Base-by-base conservation (phyloP, 1,140 invertebrate genomes). In the Nebria ingens region DNA sequence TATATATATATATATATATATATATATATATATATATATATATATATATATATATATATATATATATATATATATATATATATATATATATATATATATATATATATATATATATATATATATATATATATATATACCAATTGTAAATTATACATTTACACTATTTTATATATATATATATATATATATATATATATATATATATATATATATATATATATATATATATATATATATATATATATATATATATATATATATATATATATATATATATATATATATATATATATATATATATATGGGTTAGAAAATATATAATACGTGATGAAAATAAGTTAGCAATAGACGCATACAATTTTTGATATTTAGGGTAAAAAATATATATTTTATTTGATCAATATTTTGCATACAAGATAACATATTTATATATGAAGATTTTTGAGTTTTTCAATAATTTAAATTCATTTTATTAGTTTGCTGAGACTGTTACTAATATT, bases 71-170 rank as follows among this genome's bases (percentile, higher is more conserved):
- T 34, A 34, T 34, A n/a, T 34, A 34, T 34, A n/a, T 34, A 34
- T 34, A n/a, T 34, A 34, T 34, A n/a, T 13, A 55, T 50, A 19
- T 40, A 54, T 42, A 40, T 54, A 42, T 42, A 40, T 54, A 54
- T 42, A 54, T 54, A 54, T 42, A 54, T 54, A 54, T 42, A 54
- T 40, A 54, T 42, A 54, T 42, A 54, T 42, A 42, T 40, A 42
- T 42, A 42, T 54, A 42, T 25, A 20, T 54, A 42, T 42, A 42
- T 54, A 42, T 42, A 20, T 54, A 42, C n/a, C 20, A 40, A 42
- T 42, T 40, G 20, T 29, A 20, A 54, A 19, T 40, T 42, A 38
- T 54, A 54, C 21, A 19, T 53, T 29, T 38, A 53, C 34, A 34
- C 20, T 19, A 40, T 21, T 42, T 40, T 54, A 9, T 42, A 54